Evolutionary conservation across 2,888 invertebrate genomes (phyloP).

Genomic region (Drosophila mettleri): DNA sequence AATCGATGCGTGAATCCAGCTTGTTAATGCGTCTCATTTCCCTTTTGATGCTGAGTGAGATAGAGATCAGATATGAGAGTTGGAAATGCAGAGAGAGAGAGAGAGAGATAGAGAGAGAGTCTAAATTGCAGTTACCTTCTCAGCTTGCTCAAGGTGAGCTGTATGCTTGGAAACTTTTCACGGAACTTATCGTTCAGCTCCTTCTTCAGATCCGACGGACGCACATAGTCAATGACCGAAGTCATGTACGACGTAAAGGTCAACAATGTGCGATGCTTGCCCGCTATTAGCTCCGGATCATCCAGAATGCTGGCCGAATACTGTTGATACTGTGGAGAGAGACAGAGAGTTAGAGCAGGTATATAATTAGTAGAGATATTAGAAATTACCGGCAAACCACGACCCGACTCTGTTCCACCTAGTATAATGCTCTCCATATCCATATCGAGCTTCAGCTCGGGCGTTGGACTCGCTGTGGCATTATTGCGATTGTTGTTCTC

Average conservation of each 20-base stretch:
- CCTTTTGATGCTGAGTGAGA: constrained; percentile 92
- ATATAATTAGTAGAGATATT: not conserved
- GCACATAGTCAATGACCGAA: constrained; percentile 98
- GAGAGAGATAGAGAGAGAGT: not conserved
- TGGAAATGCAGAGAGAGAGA: not conserved
- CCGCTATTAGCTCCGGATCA: constrained; percentile 96
- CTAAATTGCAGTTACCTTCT: constrained; percentile 89
- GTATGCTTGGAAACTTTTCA: constrained; percentile 97
- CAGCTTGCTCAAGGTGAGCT: constrained; percentile 97
- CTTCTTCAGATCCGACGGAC: constrained; percentile 97
- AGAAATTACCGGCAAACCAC: constrained; percentile 71
- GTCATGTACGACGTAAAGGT: constrained; percentile 97
- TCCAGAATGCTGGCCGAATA: constrained; percentile 96
- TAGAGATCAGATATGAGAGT: not conserved
- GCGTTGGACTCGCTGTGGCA: constrained; percentile 82
- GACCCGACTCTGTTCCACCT: constrained; percentile 52
- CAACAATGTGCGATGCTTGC: constrained; percentile 93
- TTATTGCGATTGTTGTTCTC: constrained; percentile 83
- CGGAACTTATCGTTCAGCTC: constrained; percentile 98
- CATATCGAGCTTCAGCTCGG: constrained; percentile 83
- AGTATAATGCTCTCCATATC: constrained; percentile 81
- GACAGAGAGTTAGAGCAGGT: not conserved
- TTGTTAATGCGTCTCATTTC: constrained; percentile 97
- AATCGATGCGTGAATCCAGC: constrained; percentile 92
- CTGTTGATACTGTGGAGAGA: constrained; percentile 75